Conservation (phyloP, 2,888 invertebrate genomes). For the Agrochola circellaris region DNA sequence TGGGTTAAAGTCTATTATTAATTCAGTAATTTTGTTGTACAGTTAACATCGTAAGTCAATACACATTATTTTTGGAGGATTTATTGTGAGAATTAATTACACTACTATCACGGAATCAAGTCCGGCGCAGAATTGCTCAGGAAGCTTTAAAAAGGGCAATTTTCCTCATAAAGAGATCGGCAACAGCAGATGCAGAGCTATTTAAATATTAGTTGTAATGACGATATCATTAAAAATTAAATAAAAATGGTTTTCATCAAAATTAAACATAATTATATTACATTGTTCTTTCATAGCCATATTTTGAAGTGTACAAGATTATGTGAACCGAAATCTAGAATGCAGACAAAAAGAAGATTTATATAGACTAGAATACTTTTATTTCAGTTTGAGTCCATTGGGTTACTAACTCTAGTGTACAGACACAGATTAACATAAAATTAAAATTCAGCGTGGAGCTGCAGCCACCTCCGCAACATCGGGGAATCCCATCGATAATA, state of each 20-base stretch:
- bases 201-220: background rate
- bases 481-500: too few relatives aligned
- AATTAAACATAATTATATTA: background rate
- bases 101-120: background rate
- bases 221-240: background rate
- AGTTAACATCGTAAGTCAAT: slow-evolving; percentile 4
- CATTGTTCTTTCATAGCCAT: background rate
- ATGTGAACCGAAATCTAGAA: background rate
- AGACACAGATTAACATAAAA: too few relatives aligned
- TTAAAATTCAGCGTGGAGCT: too few relatives aligned
- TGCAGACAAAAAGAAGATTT: background rate
- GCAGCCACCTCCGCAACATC: too few relatives aligned
- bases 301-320: background rate
- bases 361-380: too few relatives aligned
- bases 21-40: slow-evolving; percentile 16
- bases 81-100: slow-evolving; percentile 1
- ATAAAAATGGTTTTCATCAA: background rate
- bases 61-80: background rate
- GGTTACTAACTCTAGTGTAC: too few relatives aligned
- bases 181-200: background rate
- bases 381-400: too few relatives aligned
- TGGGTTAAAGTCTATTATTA: slow-evolving; percentile 22
- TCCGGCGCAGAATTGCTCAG: background rate
- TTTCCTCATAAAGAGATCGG: background rate
- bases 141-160: background rate